These are phyloP conservation scores for Tuta absoluta DNA, from an alignment of 2,888 invertebrate species.

Conservation along the genomic window DNA sequence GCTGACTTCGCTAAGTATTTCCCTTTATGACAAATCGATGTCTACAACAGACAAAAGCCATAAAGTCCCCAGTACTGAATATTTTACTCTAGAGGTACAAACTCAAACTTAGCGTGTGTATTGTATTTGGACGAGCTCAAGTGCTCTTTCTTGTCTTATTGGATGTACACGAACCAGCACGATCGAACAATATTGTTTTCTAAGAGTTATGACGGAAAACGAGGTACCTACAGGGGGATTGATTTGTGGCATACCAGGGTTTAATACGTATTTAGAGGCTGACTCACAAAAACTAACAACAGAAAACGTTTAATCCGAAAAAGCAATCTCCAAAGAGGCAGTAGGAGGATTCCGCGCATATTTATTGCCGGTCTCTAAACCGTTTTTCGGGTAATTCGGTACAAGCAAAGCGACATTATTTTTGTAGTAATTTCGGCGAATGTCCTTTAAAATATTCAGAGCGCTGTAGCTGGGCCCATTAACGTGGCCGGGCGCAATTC, in stretches of 20 bases:
- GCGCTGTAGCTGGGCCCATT: conserved; percentile 76
- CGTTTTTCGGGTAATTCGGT: conserved; percentile 78
- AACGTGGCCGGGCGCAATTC: conserved; percentile 78
- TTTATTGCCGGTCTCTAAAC: conserved; percentile 76
- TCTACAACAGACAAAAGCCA: conserved; percentile 31
- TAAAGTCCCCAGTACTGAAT: conserved; percentile 24
- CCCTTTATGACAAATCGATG: conserved; percentile 54
- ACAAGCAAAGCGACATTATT: conserved; percentile 79
- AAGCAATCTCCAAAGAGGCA: conserved; percentile 74
- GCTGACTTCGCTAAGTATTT: conserved; percentile 53
- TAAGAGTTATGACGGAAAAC: conserved; percentile 7
- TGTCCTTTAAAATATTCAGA: conserved; percentile 81
- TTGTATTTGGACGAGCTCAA: conserved; percentile 4
- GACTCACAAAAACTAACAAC: conserved; percentile 42
- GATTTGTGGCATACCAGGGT: conserved; percentile 20
- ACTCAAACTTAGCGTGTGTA: conserved; percentile 8
- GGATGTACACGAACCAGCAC: neutral
- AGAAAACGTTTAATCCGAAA: conserved; percentile 68
- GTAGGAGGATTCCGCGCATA: conserved; percentile 74
- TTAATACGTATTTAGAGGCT: conserved; percentile 26
- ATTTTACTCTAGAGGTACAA: conserved; percentile 20
- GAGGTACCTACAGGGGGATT: neutral
- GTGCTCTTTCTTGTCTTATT: conserved; percentile 13
- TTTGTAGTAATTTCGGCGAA: conserved; percentile 80
- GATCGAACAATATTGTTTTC: conserved; percentile 13